Percentiles rank a stretch among this genome's conserved stretches.
These are phyloP conservation scores for Brachyptera risi DNA, from an alignment of 2,888 invertebrate species.

Conservation along the genomic window DNA sequence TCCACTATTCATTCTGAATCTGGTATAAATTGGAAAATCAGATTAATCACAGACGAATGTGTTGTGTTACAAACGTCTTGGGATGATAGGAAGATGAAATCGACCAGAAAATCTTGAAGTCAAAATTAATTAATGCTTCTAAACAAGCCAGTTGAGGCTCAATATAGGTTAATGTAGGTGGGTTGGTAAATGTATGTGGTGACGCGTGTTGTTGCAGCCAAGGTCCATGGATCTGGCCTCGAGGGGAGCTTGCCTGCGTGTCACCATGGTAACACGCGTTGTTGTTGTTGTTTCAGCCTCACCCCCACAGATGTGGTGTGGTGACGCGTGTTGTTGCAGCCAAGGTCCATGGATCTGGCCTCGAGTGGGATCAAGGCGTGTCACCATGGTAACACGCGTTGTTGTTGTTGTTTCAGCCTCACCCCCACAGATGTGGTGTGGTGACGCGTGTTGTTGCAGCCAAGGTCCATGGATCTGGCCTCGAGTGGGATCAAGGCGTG, in stretches of 20 bases:
- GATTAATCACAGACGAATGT: too few species aligned
- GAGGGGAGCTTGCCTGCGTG: not conserved
- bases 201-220: not conserved
- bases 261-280: not conserved
- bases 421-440: not conserved
- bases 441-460: not conserved
- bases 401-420: not conserved
- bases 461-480: not conserved
- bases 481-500: not conserved
- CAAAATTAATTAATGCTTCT: too few species aligned
- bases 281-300: not conserved
- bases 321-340: not conserved
- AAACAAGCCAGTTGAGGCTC: too few species aligned
- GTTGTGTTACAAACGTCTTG: too few species aligned
- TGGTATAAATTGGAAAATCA: too few species aligned
- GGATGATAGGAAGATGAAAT: too few species aligned
- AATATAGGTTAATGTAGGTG: too few species aligned
- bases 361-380: not conserved
- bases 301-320: not conserved
- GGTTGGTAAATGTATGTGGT: not conserved
- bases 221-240: not conserved
- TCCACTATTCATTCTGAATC: too few species aligned
- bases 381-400: not conserved
- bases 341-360: not conserved
- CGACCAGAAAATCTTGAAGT: too few species aligned